Base-by-base conservation (phyloP, 2,113 vertebrate genomes). In the Lycaon pictus region DNA sequence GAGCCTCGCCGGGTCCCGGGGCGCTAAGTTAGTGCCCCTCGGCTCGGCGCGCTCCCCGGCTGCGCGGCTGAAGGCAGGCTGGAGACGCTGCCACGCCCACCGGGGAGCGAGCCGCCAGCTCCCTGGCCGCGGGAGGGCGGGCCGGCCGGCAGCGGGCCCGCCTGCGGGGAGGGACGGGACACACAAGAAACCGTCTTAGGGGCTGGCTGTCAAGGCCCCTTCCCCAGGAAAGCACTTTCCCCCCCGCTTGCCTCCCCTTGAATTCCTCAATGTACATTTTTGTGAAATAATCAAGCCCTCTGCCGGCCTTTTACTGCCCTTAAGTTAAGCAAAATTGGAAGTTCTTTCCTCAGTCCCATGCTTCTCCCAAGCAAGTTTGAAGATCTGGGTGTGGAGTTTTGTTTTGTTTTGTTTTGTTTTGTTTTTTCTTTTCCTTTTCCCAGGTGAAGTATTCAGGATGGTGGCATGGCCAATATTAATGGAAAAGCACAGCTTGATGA, bases 81-180 rank as follows among this genome's bases (percentile, higher is more conserved):
- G 35, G 11, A 43, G 43, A 25, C 2, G 74, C 95, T 55, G 60
- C 97, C 92, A 97, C 97, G 96, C 97, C 97, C 93, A 95, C 89
- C 11, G 0, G 4, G 58, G 6, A 43, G 15, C 25, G 8, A 0
- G 58, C 0, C 4, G 79, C 90, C n/a, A 2, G 43, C n/a, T 3
- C 37, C 0, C 29, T 11, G 17, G 27, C 29, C 37, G 1, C 0
- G 15, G 23, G 58, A 76, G 16, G 85, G 60, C 32, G 53, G 87
- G 67, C 58, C 19, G 51, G 80, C 90, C 76, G 74, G 94, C 27
- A 80, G 53, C 11, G 86, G 43, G 63, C 13, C 29, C 5, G 5
- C 29, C 13, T 0, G 12, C 37, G 63, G 25, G 74, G 63, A 32
- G n/a, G 88, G 72, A 43, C 7, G 0, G 37, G 32, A 2, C 11